Evolutionary conservation across 2,797 vertebrate genomes (phyloP), one percentile per base, ranked within the genome.

Genomic region (Nyctalus aviator): DNA sequence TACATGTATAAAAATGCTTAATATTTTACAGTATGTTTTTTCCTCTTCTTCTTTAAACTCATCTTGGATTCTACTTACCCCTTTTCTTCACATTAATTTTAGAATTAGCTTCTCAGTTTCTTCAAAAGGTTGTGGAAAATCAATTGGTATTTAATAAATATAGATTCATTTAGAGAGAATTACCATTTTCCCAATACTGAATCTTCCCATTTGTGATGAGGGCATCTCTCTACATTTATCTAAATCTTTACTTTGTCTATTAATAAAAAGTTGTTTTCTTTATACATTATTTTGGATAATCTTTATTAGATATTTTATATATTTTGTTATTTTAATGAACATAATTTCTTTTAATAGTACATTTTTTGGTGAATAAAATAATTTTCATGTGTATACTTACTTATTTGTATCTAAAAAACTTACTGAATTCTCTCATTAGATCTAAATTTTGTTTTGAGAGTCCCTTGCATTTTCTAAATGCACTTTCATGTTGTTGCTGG

Each of bases 41-140:
- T 76, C 57, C 25, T 59, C 20, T 88, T 50, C 66, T 32, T 64
- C 37, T 85, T 87, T 57, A 76, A 91, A 59, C 41, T 48, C 66
- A 37, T 87, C 12, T 53, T 44, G 17, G 3, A 35, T 77, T 72
- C 44, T 72, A 4, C n/a, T 66, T 92, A n/a, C 4, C 25, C n/a
- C 78, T 55, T 92, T 79, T 73, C 37, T 92, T 92, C 48, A 89
- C 3, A 57, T 30, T 84, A 89, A 68, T 79, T 78, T 68, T 66
- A 32, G n/a, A 92, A 66, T 50, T 66, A 8, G 6, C 21, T 59
- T 92, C 53, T 84, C 20, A 78, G n/a, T 53, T 77, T 88, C 66
- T 84, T 88, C 25, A 84, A 57, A 86, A 35, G 1, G 27, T 85
- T 41, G 66, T 68, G 17, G 14, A 44, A 4, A 8, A 90, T 85